A percentile compares a stretch with the other conserved stretches of the same genome.
Conservation (phyloP, 1,140 invertebrate genomes). For the Aphis craccivora region DNA sequence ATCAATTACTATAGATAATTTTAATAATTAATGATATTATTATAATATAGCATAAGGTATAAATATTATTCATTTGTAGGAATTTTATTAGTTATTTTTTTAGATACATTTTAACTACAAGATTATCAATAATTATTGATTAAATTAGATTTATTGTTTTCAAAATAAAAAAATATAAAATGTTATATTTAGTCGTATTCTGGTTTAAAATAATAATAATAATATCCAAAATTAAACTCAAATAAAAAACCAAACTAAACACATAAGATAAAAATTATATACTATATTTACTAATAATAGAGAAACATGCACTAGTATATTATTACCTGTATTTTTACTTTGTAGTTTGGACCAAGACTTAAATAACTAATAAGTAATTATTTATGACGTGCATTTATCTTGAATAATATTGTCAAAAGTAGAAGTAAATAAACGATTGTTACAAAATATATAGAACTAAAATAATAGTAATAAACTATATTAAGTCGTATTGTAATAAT, state of each 20-base stretch:
- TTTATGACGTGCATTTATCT: not conserved
- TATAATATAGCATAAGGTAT: not conserved
- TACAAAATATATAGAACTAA: not conserved
- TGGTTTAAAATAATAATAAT: not conserved
- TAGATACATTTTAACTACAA: not conserved
- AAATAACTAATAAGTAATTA: not conserved
- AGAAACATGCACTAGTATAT: not conserved
- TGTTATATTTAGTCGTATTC: not conserved
- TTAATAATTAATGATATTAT: not conserved
- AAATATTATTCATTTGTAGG: not conserved
- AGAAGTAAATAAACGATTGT: not conserved
- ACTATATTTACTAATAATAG: not conserved
- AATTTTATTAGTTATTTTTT: not conserved
- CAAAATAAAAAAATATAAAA: not conserved
- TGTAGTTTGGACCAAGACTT: not conserved
- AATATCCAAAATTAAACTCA: not conserved
- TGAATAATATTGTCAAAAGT: not conserved
- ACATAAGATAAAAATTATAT: not conserved
- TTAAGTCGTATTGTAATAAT: too few relatives aligned
- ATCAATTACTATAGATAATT: not conserved
- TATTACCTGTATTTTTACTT: not conserved
- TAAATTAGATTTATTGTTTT: not conserved
- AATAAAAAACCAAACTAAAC: too few relatives aligned
- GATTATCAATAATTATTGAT: not conserved
- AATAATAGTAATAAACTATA: not conserved